Conservation (phyloP, 2,888 invertebrate species). For the Cryptocheilus praepositus region DNA sequence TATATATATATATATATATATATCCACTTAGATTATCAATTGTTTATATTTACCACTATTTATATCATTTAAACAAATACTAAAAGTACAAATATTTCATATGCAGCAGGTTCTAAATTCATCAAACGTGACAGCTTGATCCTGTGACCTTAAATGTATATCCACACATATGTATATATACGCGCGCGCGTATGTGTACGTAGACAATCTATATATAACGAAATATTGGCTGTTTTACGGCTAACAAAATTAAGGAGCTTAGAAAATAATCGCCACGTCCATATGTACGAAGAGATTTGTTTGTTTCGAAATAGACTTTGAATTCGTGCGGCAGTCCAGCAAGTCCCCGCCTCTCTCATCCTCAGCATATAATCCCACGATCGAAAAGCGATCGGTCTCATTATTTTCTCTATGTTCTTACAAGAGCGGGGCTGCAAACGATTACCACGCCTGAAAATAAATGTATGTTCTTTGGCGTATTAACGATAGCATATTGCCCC, state of each 20-base stretch:
- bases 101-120: conserved; percentile 58
- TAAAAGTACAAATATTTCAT: conserved; percentile 74
- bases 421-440: conserved; percentile 38
- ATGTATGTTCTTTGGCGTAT: conserved; percentile 53
- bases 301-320: conserved; percentile 39
- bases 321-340: conserved; percentile 39
- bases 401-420: conserved; percentile 15
- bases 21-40: conserved; percentile 71
- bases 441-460: conserved; percentile 37
- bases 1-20: conserved; percentile 59
- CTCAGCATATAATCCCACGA: conserved; percentile 3
- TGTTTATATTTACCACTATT: conserved; percentile 67
- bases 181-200: too few species aligned
- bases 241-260: conserved; percentile 69
- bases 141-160: conserved; percentile 59
- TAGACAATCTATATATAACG: conserved; percentile 49
- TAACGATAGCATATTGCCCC: conserved; percentile 34
- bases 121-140: conserved; percentile 45
- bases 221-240: conserved; percentile 62
- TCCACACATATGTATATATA: conserved; percentile 28
- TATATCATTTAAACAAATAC: conserved; percentile 71
- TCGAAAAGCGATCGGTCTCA: too few species aligned
- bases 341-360: conserved; percentile 8
- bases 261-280: conserved; percentile 54
- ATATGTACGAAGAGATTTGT: conserved; percentile 49